Evolutionary conservation across 1,140 invertebrate genomes (phyloP).

Genomic region (Drosophila lowei): DNA sequence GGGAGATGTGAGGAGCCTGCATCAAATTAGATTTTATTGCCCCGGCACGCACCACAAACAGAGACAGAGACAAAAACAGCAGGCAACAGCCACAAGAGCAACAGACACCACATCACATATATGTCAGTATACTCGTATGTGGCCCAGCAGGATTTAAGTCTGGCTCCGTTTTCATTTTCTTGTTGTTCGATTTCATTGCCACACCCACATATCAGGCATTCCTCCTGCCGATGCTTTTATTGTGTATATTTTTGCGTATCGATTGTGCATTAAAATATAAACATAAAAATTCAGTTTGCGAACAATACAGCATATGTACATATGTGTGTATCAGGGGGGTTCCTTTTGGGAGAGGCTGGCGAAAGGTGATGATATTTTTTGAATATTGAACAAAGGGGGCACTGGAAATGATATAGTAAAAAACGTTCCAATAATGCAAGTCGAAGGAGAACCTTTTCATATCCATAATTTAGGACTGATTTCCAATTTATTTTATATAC

Average conservation of each 20-base stretch:
- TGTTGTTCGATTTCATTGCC: slow-evolving; percentile 52
- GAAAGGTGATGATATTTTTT: slow-evolving; percentile 7
- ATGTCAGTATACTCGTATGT: slow-evolving; percentile 18
- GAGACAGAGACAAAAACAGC: slow-evolving; percentile 15
- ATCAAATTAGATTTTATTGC: slow-evolving; percentile 78
- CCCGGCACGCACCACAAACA: slow-evolving; percentile 53
- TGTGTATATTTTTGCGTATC: slow-evolving; percentile 33
- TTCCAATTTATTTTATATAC: slow-evolving; percentile 35
- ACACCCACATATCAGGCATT: slow-evolving; percentile 11
- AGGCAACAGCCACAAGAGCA: slow-evolving; percentile 1
- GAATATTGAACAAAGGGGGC: no score
- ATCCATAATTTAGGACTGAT: slow-evolving; percentile 66
- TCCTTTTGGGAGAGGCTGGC: not conserved
- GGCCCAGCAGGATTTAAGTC: slow-evolving; percentile 46
- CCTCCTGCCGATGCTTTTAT: slow-evolving; percentile 13
- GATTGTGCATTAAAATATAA: slow-evolving; percentile 68
- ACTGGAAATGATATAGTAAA: slow-evolving; percentile 12
- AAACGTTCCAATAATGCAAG: slow-evolving; percentile 11
- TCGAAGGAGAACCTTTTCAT: slow-evolving; percentile 46
- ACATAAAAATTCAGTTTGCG: slow-evolving; percentile 64
- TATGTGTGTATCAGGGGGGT: slow-evolving; percentile 1
- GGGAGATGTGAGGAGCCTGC: slow-evolving; percentile 13
- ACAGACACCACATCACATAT: slow-evolving; percentile 19
- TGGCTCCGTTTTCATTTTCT: slow-evolving; percentile 24
- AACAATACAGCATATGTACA: slow-evolving; percentile 50